Evolutionary conservation across 2,797 vertebrate species (phyloP).

Genomic region (Lacerta bilineata): DNA sequence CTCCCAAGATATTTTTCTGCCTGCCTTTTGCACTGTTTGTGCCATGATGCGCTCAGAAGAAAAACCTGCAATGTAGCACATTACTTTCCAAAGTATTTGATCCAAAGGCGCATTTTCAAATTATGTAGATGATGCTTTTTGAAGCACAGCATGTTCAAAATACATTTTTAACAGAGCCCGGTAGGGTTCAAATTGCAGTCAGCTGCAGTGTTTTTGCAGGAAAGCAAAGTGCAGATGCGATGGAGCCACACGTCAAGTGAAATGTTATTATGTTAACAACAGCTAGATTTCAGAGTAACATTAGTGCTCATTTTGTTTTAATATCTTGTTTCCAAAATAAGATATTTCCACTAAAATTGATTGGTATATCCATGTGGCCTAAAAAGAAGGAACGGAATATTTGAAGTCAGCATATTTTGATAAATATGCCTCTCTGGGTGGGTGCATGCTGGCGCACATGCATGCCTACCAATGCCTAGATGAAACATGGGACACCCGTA

Average conservation of each 20-base stretch:
- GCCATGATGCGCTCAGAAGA: background rate
- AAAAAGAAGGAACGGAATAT: constrained; percentile 72
- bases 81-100: constrained; percentile 38
- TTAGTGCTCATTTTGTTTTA: constrained; percentile 66
- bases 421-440: constrained; percentile 27
- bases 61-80: background rate
- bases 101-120: constrained; percentile 42
- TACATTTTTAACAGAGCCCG: constrained; percentile 38
- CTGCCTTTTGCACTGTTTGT: constrained; percentile 24
- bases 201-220: background rate
- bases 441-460: background rate
- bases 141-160: constrained; percentile 41
- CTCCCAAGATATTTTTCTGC: constrained; percentile 17
- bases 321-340: constrained; percentile 70
- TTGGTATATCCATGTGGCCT: constrained; percentile 74
- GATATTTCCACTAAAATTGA: constrained; percentile 72
- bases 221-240: constrained; percentile 69
- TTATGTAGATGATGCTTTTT: constrained; percentile 28
- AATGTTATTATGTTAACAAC: constrained; percentile 58
- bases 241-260: constrained; percentile 49
- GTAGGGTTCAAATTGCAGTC: constrained; percentile 11
- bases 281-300: constrained; percentile 46
- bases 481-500: background rate
- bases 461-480: background rate
- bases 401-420: constrained; percentile 53